Evolutionary conservation across 1,140 invertebrate genomes (phyloP), one percentile per base, ranked within the genome.

Genomic region (Zaprionus nigranus): DNA sequence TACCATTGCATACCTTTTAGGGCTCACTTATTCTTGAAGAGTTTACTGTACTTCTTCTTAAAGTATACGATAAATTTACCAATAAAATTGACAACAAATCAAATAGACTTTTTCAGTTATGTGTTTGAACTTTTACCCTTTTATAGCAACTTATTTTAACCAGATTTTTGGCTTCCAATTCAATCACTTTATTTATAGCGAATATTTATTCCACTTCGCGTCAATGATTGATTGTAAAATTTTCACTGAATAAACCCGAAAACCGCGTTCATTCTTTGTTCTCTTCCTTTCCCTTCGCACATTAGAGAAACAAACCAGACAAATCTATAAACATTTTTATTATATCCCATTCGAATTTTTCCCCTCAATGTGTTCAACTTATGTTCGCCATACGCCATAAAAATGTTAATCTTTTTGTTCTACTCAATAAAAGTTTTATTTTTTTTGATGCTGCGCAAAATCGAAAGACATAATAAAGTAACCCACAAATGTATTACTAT

Each of bases 361-460:
- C 46, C 46, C 12, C 20, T 51, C 17, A 13, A 51, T 51, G 46
- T 51, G 46, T 1, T 51, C 11, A 51, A 51, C 46, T 51, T 51
- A 51, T 51, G 46, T 24, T 24, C 9, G 3, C 46, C 6, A 51
- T 51, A n/a, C n/a, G 46, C 17, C 20, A 49, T 49, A 49, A 51
- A 51, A 51, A 51, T 51, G 46, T 51, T 51, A 4, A 51, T 51
- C 17, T 20, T 51, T 24, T 51, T 24, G 46, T 51, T 51, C 46
- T 51, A 51, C 46, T 51, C 46, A 51, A 51, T 51, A 51, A 51
- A 51, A 51, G 46, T 51, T 51, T 49, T 51, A 51, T 51, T 51
- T 24, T 24, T 24, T 24, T 5, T 20, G 7, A 20, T 4, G 46
- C 46, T 20, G 17, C 46, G 20, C 17, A 22, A 51, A 51, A 24